phyloP scores from a whole-genome alignment of 1,140 invertebrate species.

The Bombus huntii region DNA sequence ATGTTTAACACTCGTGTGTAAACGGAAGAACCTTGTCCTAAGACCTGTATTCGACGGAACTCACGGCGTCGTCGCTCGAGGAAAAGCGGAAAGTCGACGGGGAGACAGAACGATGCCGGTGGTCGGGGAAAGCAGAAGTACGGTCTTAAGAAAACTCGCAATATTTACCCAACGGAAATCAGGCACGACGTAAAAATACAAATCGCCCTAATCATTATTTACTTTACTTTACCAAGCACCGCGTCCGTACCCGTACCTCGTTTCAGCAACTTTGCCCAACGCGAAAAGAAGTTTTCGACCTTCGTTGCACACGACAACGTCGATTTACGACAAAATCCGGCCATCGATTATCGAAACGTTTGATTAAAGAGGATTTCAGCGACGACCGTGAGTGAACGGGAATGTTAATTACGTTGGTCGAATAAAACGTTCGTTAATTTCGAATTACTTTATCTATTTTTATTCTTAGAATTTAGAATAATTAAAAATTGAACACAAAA shows the following conservation, averaged over 20 bases:
- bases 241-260: neutral
- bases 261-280: constrained; percentile 19
- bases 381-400: constrained; percentile 41
- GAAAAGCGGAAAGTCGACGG: constrained; percentile 26
- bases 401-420: constrained; percentile 66
- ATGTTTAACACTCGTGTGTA: constrained; percentile 20
- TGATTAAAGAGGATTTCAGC: constrained; percentile 72
- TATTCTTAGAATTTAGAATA: too few relatives aligned
- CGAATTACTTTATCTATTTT: too few relatives aligned
- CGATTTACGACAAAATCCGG: constrained; percentile 22
- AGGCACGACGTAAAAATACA: constrained; percentile 79
- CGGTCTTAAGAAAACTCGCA: constrained; percentile 78
- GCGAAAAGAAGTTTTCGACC: constrained; percentile 62
- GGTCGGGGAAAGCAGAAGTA: constrained; percentile 45
- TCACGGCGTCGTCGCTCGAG: constrained; percentile 26
- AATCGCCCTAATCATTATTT: constrained; percentile 80
- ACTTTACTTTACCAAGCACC: constrained; percentile 72
- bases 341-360: constrained; percentile 50
- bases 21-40: neutral
- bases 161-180: constrained; percentile 78
- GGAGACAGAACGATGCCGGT: constrained; percentile 18
- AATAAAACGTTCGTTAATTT: too few relatives aligned
- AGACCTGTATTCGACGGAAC: neutral
- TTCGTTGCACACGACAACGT: constrained; percentile 58
- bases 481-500: neutral